Evolutionary conservation across 2,113 vertebrate species (phyloP), one percentile per base, ranked within the genome.

Genomic region (Phylloscopus trochilus): DNA sequence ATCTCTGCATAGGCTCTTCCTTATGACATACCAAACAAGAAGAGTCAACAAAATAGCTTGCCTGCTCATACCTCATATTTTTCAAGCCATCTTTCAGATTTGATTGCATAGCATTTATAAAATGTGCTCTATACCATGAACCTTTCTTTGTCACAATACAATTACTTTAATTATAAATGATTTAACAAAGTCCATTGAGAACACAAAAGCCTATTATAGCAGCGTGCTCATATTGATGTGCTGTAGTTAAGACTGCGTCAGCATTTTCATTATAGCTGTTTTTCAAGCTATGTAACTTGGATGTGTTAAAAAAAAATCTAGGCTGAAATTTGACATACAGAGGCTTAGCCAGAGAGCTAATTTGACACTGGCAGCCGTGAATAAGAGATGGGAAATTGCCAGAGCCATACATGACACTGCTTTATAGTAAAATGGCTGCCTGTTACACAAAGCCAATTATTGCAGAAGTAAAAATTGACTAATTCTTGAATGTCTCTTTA

Each of bases 101-200:
- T 83, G 87, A 53, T 93, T 93, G 70, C 52, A 22, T 51, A 67
- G 51, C 49, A 35, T 92, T 94, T 95, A 69, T 87, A 85, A 92
- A 82, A 93, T 84, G 72, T 85, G 53, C 87, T 78, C 78, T 85
- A 81, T 95, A 83, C 90, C 70, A 47, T 96, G 81, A 86, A 95
- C 49, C 90, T 96, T 91, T 96, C 92, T 94, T 93, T 94, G 81
- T 92, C 86, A 92, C 91, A 93, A 84, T 93, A 94, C 69, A 81
- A 80, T 91, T 66, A 89, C 84, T 92, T 96, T 91, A 84, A 85
- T 96, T 92, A 93, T 95, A 96, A 97, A 96, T 95, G 84, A 95
- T 92, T 97, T 94, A 92, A 80, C 53, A 15, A 44, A 90, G 88
- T 78, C 91, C 92, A 35, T 87, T 90, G 64, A 92, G 96, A 95